Conservation (phyloP, 2,113 vertebrate species). For the Cryptomyrus ogoouensis region DNA sequence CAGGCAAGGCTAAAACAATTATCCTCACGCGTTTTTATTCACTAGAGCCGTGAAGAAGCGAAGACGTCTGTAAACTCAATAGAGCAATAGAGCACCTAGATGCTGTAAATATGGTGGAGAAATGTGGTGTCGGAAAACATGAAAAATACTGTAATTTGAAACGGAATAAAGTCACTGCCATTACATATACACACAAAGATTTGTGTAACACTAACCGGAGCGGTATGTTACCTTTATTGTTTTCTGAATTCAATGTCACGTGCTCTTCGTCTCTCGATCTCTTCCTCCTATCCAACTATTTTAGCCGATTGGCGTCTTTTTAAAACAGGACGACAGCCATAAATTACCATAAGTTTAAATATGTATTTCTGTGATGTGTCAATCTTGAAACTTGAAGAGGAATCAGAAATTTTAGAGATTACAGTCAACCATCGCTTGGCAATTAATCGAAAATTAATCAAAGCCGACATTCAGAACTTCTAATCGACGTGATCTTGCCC, state of each 20-base stretch:
- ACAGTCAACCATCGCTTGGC: neutral
- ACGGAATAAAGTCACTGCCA: neutral
- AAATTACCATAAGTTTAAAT: neutral
- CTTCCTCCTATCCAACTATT: neutral
- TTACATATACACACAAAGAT: neutral
- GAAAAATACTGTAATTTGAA: neutral
- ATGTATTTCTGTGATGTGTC: neutral
- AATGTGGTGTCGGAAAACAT: neutral
- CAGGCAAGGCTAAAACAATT: constrained; percentile 10
- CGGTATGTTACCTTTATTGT: neutral
- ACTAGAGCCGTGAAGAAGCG: neutral
- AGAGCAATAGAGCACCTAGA: neutral
- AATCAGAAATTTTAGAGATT: neutral
- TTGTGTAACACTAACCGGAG: neutral
- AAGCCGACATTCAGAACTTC: too few species aligned
- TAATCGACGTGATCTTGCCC: too few species aligned
- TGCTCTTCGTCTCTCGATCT: neutral
- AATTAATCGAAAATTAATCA: too few species aligned
- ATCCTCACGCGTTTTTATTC: neutral
- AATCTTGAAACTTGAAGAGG: neutral
- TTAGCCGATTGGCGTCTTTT: neutral
- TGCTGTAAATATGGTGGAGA: neutral
- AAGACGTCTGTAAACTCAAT: neutral
- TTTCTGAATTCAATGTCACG: neutral
- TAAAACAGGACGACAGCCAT: neutral